These are phyloP conservation scores for Willisornis vidua DNA, from an alignment of 2,113 vertebrate genomes.

Conservation along the genomic window DNA sequence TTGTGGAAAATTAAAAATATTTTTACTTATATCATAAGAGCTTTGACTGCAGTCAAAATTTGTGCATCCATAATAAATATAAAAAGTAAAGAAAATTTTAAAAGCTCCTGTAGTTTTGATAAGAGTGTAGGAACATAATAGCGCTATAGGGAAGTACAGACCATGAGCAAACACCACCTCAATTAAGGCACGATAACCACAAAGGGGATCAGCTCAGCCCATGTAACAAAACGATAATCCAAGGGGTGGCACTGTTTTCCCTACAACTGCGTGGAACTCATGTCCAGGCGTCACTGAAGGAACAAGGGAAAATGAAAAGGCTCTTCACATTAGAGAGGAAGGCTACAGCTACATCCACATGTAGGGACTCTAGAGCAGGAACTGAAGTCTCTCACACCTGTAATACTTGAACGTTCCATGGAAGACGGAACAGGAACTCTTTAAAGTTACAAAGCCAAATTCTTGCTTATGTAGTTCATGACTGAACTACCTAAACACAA, in stretches of 20 bases:
- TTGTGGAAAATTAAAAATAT: neutral
- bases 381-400: neutral
- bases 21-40: neutral
- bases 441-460: neutral
- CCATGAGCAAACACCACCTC: neutral
- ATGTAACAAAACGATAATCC: neutral
- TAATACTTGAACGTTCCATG: fast-evolving
- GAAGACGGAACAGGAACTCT: neutral
- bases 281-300: neutral
- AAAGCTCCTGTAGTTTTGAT: neutral
- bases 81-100: too few relatives aligned
- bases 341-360: neutral
- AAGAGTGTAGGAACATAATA: neutral
- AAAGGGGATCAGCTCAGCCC: neutral
- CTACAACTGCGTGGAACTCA: neutral
- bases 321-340: neutral
- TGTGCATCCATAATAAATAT: neutral
- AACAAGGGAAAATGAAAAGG: neutral
- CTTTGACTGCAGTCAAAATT: neutral
- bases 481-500: neutral
- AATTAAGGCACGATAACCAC: neutral
- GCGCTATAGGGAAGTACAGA: neutral
- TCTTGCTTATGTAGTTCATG: neutral
- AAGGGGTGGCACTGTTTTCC: neutral
- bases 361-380: neutral